phyloP scores from a whole-genome alignment of 1,140 invertebrate genomes.

The Planococcus citri region DNA sequence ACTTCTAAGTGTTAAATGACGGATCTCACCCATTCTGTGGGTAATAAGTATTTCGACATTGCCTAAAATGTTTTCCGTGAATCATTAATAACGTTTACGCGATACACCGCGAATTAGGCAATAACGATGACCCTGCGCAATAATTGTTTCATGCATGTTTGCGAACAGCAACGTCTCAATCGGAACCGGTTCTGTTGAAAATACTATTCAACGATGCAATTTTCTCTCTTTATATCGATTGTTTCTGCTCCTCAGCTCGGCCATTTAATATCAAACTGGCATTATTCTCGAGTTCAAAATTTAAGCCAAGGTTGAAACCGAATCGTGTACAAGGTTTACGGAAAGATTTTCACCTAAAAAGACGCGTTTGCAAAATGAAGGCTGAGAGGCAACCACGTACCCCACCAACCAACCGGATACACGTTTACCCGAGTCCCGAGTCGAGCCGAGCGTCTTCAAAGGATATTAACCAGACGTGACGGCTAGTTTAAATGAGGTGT shows the following conservation, averaged over 20 bases:
- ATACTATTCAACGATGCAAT: background rate
- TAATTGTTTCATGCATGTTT: conserved; percentile 4
- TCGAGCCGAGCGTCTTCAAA: too few relatives aligned
- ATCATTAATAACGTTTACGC: background rate
- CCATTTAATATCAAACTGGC: background rate
- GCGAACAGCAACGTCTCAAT: background rate
- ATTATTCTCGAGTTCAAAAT: background rate
- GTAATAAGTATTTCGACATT: background rate
- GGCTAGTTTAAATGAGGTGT: too few relatives aligned
- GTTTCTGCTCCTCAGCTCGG: background rate
- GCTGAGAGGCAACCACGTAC: too few relatives aligned
- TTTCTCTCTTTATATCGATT: background rate
- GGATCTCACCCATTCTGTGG: background rate
- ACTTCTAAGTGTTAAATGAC: background rate
- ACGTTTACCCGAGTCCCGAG: too few relatives aligned
- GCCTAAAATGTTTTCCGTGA: conserved; percentile 6
- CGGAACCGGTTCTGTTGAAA: conserved; percentile 5
- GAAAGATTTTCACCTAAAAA: background rate
- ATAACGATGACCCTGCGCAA: conserved; percentile 6
- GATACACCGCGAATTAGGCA: background rate
- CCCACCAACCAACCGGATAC: too few relatives aligned
- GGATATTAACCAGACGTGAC: too few relatives aligned
- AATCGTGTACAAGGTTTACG: background rate
- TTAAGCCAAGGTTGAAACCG: background rate
- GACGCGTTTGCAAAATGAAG: too few relatives aligned